Evolutionary conservation across 2,797 vertebrate species (phyloP), one percentile per base, ranked within the genome.

Genomic region (Coracias cyanogaster): DNA sequence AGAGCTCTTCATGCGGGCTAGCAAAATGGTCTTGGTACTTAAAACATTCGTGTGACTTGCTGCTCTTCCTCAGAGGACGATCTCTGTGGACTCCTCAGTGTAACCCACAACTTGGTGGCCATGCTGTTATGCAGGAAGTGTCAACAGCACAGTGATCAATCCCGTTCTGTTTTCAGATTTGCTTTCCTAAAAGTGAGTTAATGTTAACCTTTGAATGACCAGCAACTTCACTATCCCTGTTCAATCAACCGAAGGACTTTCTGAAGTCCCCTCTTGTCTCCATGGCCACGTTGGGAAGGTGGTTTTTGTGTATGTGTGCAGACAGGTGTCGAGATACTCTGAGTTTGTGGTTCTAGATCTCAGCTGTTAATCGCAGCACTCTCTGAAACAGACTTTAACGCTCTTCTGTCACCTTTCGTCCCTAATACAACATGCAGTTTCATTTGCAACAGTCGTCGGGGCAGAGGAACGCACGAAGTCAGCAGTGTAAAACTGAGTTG

Each of bases 41-140:
- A 3, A 5, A 58, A 13, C 12, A 0, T 7, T 35, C 5, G 0
- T 9, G 43, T 3, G n/a, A 26, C 26, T 54, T 2, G 4, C 55
- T 65, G 70, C 60, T 78, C 41, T 57, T 85, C 35, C 70, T 55
- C 6, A 1, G 29, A 39, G 79, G 45, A 69, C 28, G 18, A 31
- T n/a, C 43, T 60, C 61, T 5, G 2, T 7, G 1, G 70, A 4
- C 37, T 66, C 65, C 90, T 71, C 33, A 15, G 22, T 15, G 37
- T 37, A 18, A 28, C 46, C n/a, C 26, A 1, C 18, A 49, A 8
- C 12, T 15, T 35, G 62, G n/a, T 54, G 73, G 21, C 48, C 8
- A 0, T 33, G 67, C 45, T 15, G 28, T 58, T 66, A 7, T 1
- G 12, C 33, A 33, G 43, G 65, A 37, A 55, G 25, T 4, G 29